A percentile compares a stretch with the other conserved stretches of the same genome.
Conservation (phyloP, 2,113 vertebrate genomes). For the Noctilio leporinus region DNA sequence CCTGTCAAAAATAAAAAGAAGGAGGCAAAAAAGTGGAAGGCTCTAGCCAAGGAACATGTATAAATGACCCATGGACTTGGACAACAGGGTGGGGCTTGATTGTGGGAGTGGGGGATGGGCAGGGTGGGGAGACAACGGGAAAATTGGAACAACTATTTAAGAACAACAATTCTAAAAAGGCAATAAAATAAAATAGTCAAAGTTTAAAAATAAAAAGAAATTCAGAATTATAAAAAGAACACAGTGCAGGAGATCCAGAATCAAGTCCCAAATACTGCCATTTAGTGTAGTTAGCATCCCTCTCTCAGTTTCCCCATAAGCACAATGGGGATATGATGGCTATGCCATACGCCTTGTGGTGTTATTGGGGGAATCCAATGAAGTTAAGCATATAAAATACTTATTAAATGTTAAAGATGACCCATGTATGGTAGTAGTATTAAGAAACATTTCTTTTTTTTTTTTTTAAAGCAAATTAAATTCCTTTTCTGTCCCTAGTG, state of each 20-base stretch:
- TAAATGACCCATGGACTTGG: no score
- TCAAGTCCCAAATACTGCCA: neutral
- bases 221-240: neutral
- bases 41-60: no score
- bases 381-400: neutral
- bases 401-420: neutral
- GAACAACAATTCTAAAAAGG: no score
- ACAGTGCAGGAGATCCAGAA: neutral
- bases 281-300: neutral
- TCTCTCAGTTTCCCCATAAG: neutral
- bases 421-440: neutral
- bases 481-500: neutral
- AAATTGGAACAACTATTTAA: no score
- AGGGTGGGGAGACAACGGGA: no score
- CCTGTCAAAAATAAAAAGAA: neutral
- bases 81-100: no score
- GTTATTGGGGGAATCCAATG: neutral
- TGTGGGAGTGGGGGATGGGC: no score
- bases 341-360: neutral
- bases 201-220: neutral
- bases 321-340: neutral
- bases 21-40: no score
- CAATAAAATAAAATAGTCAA: no score
- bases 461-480: slow-evolving; percentile 15
- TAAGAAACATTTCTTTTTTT: neutral